Conservation (phyloP, 2,888 invertebrate species). For the Drosophila ochracea region DNA sequence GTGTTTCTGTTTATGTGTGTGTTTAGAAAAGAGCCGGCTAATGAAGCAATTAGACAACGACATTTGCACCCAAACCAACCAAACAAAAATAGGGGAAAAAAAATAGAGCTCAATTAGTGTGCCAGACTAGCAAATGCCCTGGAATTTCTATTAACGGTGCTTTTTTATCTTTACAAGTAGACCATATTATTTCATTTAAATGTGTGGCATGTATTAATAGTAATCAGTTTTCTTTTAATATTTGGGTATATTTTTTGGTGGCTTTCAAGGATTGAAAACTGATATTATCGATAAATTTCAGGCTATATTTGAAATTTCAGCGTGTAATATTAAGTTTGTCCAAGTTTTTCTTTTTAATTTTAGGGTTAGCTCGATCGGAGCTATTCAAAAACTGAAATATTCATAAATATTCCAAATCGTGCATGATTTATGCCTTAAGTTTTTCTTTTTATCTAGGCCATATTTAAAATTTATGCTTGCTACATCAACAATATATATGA, state of each 20-base stretch:
- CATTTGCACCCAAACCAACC: conserved; percentile 59
- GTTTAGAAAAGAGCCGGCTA: conserved; percentile 48
- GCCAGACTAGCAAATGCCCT: conserved; percentile 9
- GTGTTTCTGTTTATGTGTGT: not conserved
- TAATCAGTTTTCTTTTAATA: not conserved
- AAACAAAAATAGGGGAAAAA: not conserved
- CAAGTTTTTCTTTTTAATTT: not conserved
- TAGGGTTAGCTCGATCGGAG: not conserved
- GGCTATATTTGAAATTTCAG: not conserved
- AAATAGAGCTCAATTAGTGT: too few relatives aligned
- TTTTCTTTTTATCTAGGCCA: not conserved
- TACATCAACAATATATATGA: too few relatives aligned
- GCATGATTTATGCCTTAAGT: not conserved
- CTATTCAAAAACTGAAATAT: not conserved
- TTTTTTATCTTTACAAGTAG: not conserved
- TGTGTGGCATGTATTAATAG: not conserved
- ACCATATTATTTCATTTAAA: not conserved
- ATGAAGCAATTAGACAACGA: conserved; percentile 72
- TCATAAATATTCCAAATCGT: too few relatives aligned
- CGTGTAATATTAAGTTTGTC: not conserved
- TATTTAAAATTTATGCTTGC: too few relatives aligned
- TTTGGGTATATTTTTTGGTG: not conserved
- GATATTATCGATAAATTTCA: not conserved
- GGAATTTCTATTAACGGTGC: too few relatives aligned
- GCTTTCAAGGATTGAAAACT: not conserved